A percentile compares a stretch with the other conserved stretches of the same genome.
Conservation (phyloP, 2,797 vertebrate genomes). For the Pangasius mekongensis region DNA sequence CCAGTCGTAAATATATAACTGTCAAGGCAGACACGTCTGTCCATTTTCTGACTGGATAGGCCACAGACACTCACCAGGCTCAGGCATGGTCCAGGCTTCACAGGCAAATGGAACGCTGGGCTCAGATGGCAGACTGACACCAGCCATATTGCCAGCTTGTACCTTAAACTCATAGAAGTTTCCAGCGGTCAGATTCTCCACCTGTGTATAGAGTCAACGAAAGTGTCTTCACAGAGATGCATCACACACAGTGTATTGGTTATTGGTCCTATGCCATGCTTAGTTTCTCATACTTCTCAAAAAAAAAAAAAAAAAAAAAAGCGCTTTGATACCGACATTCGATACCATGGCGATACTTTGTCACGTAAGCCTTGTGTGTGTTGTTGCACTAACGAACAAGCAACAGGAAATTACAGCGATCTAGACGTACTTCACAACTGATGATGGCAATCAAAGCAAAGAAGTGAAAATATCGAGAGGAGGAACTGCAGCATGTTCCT, state of each 20-base stretch:
- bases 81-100: constrained; percentile 89
- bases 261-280: no score
- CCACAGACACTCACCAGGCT: constrained; percentile 79
- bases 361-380: background rate
- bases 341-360: background rate
- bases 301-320: background rate
- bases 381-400: background rate
- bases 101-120: constrained; percentile 87
- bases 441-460: background rate
- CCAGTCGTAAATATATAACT: background rate
- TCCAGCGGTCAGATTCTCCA: constrained; percentile 84
- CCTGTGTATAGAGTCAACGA: constrained; percentile 67
- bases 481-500: background rate
- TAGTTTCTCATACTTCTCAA: background rate
- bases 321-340: background rate
- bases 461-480: background rate
- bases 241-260: background rate
- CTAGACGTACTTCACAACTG: background rate
- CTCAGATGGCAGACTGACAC: constrained; percentile 87
- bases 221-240: background rate
- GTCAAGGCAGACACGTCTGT: background rate
- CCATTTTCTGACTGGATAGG: background rate
- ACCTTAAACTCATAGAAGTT: constrained; percentile 90
- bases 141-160: constrained; percentile 87
- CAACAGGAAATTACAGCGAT: background rate